A percentile compares a stretch with the other conserved stretches of the same genome.
These are phyloP conservation scores for Caerostris extrusa DNA, from an alignment of 1,140 invertebrate genomes.

Conservation along the genomic window DNA sequence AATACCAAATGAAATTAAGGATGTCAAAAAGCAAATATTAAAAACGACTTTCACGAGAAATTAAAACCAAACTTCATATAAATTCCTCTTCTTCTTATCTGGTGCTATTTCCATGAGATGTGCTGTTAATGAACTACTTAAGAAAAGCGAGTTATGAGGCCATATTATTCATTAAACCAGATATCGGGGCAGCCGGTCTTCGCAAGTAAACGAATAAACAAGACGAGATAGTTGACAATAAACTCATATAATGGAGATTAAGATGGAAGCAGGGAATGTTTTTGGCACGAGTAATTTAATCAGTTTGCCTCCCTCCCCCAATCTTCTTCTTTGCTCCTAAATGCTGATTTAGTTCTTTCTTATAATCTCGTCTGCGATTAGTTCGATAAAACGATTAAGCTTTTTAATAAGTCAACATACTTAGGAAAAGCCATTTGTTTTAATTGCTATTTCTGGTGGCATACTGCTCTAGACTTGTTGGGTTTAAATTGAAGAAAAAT, in stretches of 20 bases:
- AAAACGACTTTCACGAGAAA: neutral
- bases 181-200: neutral
- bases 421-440: neutral
- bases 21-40: conserved; percentile 16
- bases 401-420: conserved; percentile 7
- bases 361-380: neutral
- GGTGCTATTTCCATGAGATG: neutral
- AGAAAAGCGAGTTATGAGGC: neutral
- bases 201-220: neutral
- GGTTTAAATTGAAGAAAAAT: no score
- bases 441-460: neutral
- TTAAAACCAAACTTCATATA: conserved; percentile 24
- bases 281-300: conserved; percentile 51
- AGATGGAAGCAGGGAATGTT: neutral
- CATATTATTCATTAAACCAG: conserved; percentile 10
- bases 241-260: conserved; percentile 33
- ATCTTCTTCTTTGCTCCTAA: neutral
- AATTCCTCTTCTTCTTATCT: conserved; percentile 32
- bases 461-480: neutral
- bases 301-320: neutral
- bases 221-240: conserved; percentile 47
- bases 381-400: conserved; percentile 39
- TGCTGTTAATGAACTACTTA: conserved; percentile 31
- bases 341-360: conserved; percentile 41
- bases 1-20: neutral